These are phyloP conservation scores for Agrotis ipsilon DNA, from an alignment of 2,888 invertebrate genomes.

Conservation along the genomic window DNA sequence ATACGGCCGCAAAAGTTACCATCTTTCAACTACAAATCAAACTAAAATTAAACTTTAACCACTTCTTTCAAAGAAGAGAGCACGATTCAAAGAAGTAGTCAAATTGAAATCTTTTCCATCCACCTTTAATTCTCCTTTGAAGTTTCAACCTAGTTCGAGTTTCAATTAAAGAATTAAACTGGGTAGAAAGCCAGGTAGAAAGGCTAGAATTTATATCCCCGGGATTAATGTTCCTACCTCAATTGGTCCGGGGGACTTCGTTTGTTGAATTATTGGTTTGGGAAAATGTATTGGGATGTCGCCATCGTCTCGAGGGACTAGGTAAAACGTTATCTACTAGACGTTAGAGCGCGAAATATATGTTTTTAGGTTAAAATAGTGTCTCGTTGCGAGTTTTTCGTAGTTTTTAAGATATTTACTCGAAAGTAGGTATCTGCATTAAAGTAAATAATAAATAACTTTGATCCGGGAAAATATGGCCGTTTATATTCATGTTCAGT, in stretches of 20 bases:
- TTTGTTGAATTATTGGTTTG: conserved; percentile 52
- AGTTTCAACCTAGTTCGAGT: conserved; percentile 26
- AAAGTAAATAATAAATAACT: not conserved
- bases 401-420: not conserved
- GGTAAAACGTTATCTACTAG: not conserved
- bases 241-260: conserved; percentile 32
- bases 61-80: conserved; percentile 25
- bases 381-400: not conserved
- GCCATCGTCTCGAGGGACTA: conserved; percentile 16
- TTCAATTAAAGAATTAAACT: conserved; percentile 52
- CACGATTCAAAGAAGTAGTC: conserved; percentile 13
- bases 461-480: not conserved
- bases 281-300: conserved; percentile 43
- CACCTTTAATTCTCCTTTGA: conserved; percentile 18
- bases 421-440: not conserved
- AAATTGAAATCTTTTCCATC: conserved; percentile 41
- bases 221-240: conserved; percentile 52
- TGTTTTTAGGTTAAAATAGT: not conserved
- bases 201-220: conserved; percentile 51
- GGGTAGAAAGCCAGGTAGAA: conserved; percentile 17
- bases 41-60: conserved; percentile 8
- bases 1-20: not conserved
- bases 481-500: not conserved
- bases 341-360: not conserved
- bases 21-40: conserved; percentile 3